A percentile compares a stretch with the other conserved stretches of the same genome.
Evolutionary conservation across 1,140 invertebrate genomes (phyloP).

Genomic region (Polypedilum vanderplanki): DNA sequence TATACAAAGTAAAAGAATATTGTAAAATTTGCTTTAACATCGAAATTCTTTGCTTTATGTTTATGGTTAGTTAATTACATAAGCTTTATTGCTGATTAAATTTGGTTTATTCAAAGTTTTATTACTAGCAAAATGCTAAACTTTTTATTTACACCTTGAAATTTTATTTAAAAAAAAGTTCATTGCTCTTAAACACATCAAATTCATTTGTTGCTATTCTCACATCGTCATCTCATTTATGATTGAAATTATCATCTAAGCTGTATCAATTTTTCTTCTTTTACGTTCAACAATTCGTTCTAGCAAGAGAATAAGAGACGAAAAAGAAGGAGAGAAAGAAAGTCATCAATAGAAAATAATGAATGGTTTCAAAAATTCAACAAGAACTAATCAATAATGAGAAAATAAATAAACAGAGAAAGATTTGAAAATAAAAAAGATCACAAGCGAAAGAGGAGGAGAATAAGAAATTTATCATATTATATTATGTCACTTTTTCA

Average conservation of each 20-base stretch:
- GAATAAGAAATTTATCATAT: neutral
- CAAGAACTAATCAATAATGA: constrained; percentile 19
- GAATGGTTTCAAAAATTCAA: neutral
- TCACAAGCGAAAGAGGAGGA: neutral
- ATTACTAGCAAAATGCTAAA: too few species aligned
- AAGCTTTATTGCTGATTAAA: too few species aligned
- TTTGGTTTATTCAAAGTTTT: too few species aligned
- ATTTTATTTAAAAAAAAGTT: too few species aligned
- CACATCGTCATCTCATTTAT: neutral
- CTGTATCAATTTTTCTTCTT: neutral
- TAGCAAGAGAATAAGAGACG: too few species aligned
- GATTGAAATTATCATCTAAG: neutral
- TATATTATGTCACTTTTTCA: constrained; percentile 16
- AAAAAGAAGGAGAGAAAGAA: neutral
- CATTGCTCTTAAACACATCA: too few species aligned
- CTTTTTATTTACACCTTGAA: too few species aligned
- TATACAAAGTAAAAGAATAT: too few species aligned
- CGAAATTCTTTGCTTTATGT: too few species aligned
- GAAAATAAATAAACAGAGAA: neutral
- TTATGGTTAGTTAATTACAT: too few species aligned
- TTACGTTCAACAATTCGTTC: neutral
- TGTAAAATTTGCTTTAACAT: too few species aligned
- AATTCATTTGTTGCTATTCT: neutral
- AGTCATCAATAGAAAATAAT: neutral
- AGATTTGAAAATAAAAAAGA: too few species aligned